Conservation (phyloP, 2,113 vertebrate genomes). For the Panthera leo region DNA sequence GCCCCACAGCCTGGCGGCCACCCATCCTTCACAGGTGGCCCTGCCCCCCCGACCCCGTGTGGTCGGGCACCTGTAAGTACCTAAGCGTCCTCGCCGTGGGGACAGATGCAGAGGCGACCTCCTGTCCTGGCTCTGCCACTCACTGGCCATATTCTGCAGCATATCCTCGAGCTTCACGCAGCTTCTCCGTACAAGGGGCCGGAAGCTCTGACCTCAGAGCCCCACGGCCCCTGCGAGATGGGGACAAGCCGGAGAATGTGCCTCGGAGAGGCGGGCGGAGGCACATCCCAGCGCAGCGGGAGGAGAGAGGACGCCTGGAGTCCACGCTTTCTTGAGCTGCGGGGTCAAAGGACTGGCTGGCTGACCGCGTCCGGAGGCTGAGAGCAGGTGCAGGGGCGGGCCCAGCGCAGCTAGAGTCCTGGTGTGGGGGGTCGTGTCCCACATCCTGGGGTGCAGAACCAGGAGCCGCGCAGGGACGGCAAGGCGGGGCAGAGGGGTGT, state of each 20-base stretch:
- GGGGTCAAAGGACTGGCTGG: background rate
- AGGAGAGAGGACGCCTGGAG: accelerated
- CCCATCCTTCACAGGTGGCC: accelerated
- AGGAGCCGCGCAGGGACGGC: accelerated
- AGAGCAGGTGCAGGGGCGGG: background rate
- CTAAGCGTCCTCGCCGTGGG: too few relatives aligned
- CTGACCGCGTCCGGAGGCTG: background rate
- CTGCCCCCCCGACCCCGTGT: background rate
- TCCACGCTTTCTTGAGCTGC: background rate
- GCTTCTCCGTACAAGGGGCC: background rate
- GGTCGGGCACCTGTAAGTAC: too few relatives aligned
- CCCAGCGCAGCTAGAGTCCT: accelerated
- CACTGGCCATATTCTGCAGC: too few relatives aligned
- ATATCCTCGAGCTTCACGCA: accelerated
- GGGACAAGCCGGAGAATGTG: accelerated
- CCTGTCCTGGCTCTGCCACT: accelerated
- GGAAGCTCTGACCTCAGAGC: background rate
- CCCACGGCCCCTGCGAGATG: background rate
- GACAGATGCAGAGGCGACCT: accelerated
- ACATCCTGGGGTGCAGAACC: background rate
- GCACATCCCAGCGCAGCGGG: accelerated
- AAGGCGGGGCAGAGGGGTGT: background rate
- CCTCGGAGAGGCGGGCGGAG: background rate
- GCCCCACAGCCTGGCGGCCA: accelerated
- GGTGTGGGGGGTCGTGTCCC: accelerated